Base-by-base conservation (phyloP, 2,113 vertebrate species). In the Anoplopoma fimbria region DNA sequence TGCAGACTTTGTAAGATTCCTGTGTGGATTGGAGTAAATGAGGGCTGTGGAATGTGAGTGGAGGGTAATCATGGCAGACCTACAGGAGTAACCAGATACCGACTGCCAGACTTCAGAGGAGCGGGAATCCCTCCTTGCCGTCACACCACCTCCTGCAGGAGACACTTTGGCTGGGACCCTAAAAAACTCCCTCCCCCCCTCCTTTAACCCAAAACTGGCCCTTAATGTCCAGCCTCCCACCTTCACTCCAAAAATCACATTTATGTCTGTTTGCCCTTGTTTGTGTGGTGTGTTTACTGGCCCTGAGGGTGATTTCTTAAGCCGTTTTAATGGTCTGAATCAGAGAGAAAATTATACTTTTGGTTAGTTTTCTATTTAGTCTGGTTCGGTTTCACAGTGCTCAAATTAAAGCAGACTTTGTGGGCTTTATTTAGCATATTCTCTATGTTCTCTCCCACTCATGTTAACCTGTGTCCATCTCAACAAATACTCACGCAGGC, bases 11-110 rank as follows among this genome's bases (percentile, higher is more conserved):
- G 88, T 83, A 75, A 64, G 91, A 93, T 92, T 92, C 87, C 89
- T 90, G 36, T 89, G 93, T 90, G 88, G 89, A 93, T 90, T 90
- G 93, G 84, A 90, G 90, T 89, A 90, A 94, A 94, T 89, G 91
- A 88, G 88, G 85, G 80, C 84, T 85, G 80, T 77, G 93, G 93
- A 94, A 94, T 93, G 90, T 88, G 89, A 92, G 82, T 83, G 87
- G 63, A 86, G 85, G 81, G 89, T 92, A 92, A 94, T 94, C 91
- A 93, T 79, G 84, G 89, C 84, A 88, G 92, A 88, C 89, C 87
- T 87, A 65, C 83, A 88, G 88, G 88, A 90, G 91, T 88, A 93
- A 93, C 93, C 91, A 92, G 93, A 95, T 89, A 92, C 87, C 15
- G 38, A 38, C 81, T 64, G 69, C 82, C 88, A 94, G 90, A 93